Base-by-base conservation (phyloP, 2,797 vertebrate genomes). In the Cyclopterus lumpus region DNA sequence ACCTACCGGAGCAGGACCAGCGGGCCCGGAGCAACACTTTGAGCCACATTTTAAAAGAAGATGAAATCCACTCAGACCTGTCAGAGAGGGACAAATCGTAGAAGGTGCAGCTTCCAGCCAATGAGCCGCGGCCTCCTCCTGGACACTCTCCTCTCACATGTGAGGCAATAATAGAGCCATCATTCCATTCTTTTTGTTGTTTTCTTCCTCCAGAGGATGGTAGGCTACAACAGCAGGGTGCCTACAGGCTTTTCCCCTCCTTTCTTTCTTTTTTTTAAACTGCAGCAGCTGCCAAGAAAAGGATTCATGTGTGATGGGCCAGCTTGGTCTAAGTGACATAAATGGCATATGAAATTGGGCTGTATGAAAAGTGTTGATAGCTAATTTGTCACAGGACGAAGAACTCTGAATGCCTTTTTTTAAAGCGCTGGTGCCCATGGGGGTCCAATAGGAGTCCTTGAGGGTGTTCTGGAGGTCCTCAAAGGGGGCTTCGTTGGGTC, bases 341-440 rank as follows among this genome's bases (percentile, higher is more conserved):
- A 89, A 91, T 86, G 84, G 79, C 72, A 63, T 74, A 85, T 91
- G 79, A 82, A 91, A 88, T 80, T 87, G 83, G 85, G 55, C 78
- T 67, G 76, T 61, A 80, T 81, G 80, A 69, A 87, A 90, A 82
- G 85, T 88, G 82, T 79, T 71, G 68, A 8, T 55, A 71, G 79
- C 81, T 89, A 66, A 88, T 89, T 88, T 86, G 70, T 75, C 64
- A 64, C 71, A 77, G 73, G 76, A 83, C 82, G 77, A 68, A 61
- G 57, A 93, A 86, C n/a, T 74, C 49, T 75, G 92, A 89, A 93
- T 94, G 75, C 84, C 46, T 79, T 77, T 79, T 77, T 79, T 81
- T 28, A 65, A 81, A 86, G 73, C 12, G 3, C 48, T 36, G 66
- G 18, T 36, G 66, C 4, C 59, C 61, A 36, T 78, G 74, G 59